These are phyloP conservation scores for Poeciliopsis infans DNA, from an alignment of 2,797 vertebrate species.

Conservation along the genomic window DNA sequence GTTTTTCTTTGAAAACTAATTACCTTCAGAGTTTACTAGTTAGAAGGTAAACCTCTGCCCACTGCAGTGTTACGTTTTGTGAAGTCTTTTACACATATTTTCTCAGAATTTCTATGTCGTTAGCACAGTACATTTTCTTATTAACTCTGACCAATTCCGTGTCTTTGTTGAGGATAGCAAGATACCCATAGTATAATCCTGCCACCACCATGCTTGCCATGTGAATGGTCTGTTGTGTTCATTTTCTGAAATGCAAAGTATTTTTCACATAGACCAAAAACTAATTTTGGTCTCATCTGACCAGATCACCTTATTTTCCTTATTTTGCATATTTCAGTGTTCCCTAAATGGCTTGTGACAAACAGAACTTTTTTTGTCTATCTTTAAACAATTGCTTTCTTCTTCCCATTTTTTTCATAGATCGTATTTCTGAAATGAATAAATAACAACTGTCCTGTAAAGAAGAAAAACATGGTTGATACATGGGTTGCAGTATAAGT, in stretches of 20 bases:
- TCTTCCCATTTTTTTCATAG: neutral
- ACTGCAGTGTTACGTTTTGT: neutral
- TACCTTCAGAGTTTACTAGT: neutral
- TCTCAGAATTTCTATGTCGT: neutral
- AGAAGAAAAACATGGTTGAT: neutral
- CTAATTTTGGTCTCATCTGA: neutral
- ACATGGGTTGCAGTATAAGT: neutral
- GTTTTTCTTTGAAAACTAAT: neutral
- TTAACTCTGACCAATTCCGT: neutral
- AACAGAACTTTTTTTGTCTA: neutral
- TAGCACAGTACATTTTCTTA: neutral
- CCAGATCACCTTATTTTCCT: neutral
- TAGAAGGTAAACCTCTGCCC: neutral
- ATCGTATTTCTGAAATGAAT: neutral
- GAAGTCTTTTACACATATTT: neutral
- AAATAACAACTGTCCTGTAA: neutral
- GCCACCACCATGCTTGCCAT: neutral
- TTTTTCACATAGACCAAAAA: neutral
- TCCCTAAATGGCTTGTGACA: neutral
- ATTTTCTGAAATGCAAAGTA: neutral
- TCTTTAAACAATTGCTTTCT: neutral
- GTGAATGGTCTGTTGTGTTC: neutral
- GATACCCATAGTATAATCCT: neutral
- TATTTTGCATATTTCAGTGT: neutral
- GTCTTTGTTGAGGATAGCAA: neutral